Percentiles rank a stretch among this genome's conserved stretches.
These are phyloP conservation scores for Acanthosepion lycidas DNA, from an alignment of 2,888 invertebrate genomes.

Conservation along the genomic window DNA sequence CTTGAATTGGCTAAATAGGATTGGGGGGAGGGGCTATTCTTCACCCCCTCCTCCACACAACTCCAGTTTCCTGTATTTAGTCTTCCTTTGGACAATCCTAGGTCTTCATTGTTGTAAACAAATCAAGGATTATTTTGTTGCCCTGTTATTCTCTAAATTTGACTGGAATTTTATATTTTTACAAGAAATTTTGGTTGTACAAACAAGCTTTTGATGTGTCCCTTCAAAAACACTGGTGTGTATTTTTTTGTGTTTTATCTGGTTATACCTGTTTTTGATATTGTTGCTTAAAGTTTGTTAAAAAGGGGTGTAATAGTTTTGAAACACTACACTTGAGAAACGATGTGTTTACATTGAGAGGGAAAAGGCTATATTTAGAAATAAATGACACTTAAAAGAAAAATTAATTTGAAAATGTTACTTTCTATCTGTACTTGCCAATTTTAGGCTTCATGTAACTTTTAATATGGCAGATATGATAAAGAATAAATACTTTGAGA, in stretches of 20 bases:
- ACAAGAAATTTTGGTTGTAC: background rate
- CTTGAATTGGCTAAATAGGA: background rate
- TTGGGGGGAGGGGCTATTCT: background rate
- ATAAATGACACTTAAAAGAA: background rate
- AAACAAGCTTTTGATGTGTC: background rate
- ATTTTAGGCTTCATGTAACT: background rate
- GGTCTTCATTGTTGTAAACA: background rate
- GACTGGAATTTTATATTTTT: background rate
- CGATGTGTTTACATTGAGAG: background rate
- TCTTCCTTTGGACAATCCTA: background rate
- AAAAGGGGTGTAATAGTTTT: background rate
- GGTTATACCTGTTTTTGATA: background rate
- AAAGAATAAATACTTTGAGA: background rate
- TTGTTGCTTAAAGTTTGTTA: background rate
- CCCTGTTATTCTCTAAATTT: background rate
- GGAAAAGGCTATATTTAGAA: background rate
- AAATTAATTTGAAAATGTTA: background rate
- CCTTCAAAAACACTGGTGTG: constrained; percentile 7
- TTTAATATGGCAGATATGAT: background rate
- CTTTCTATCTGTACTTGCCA: background rate
- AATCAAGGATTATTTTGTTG: background rate
- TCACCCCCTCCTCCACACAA: too few species aligned
- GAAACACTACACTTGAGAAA: background rate
- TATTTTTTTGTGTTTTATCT: background rate
- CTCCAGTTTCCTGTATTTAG: background rate